A percentile compares a stretch with the other conserved stretches of the same genome.
phyloP scores from a whole-genome alignment of 2,113 vertebrate species.

The Megalops atlanticus region DNA sequence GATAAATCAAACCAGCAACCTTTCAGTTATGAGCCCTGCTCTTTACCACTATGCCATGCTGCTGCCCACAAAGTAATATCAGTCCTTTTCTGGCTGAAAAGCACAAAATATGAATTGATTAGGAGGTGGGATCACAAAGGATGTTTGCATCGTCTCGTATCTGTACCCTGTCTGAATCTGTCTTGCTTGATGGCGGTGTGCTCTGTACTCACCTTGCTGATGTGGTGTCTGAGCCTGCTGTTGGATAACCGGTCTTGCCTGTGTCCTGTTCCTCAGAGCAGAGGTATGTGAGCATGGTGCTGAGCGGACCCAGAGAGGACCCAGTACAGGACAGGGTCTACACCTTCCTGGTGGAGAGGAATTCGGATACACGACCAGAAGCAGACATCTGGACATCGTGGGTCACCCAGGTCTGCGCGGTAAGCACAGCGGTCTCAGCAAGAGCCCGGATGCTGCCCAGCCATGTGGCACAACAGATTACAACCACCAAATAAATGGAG shows the following conservation, averaged over 20 bases:
- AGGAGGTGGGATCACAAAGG: too few species aligned
- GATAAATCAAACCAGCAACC: too few species aligned
- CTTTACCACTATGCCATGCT: too few species aligned
- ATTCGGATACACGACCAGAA: not conserved
- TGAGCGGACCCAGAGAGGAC: not conserved
- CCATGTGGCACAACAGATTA: not conserved
- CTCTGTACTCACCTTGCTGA: not conserved
- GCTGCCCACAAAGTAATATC: too few species aligned
- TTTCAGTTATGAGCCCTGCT: too few species aligned
- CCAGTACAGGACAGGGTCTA: slow-evolving; percentile 54
- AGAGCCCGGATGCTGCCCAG: too few species aligned
- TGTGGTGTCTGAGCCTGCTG: not conserved
- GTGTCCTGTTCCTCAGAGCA: slow-evolving; percentile 48
- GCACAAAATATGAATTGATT: too few species aligned
- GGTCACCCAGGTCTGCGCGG: slow-evolving; percentile 67
- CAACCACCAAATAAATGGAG: too few species aligned
- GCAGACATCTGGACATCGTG: slow-evolving; percentile 54
- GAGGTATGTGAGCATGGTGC: slow-evolving; percentile 57
- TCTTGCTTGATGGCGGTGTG: not conserved
- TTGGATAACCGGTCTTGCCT: not conserved
- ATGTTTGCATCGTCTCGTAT: not conserved
- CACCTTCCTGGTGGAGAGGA: slow-evolving; percentile 62
- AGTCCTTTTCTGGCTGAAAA: not conserved
- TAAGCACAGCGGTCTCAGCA: slow-evolving; percentile 38
- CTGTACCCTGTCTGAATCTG: not conserved